Conservation (phyloP, 2,888 invertebrate species). For the Ectemnius continuus region DNA sequence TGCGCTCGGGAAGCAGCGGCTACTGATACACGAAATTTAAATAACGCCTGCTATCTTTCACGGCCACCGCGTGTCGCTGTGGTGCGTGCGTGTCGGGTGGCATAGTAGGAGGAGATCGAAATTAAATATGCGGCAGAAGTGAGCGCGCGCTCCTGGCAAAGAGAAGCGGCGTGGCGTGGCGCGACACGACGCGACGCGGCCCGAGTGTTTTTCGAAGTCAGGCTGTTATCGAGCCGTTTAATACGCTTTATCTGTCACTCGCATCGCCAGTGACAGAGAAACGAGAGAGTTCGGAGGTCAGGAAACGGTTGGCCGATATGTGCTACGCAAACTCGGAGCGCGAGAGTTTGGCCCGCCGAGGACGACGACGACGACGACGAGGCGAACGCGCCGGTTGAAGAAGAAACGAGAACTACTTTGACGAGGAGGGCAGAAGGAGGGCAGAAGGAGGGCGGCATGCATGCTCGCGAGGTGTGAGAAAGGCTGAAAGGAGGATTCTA, state of each 20-base stretch:
- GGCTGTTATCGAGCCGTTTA: conserved; percentile 41
- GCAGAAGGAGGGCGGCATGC: conserved; percentile 23
- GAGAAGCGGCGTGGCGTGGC: background rate
- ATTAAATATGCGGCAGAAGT: conserved; percentile 23
- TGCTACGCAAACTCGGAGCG: conserved; percentile 42
- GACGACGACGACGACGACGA: conserved; percentile 20
- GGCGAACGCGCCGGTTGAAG: conserved; percentile 19
- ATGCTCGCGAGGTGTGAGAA: conserved; percentile 21
- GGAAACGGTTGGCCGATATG: conserved; percentile 49
- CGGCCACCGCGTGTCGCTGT: too few relatives aligned
- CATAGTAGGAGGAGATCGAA: background rate
- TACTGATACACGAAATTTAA: too few relatives aligned
- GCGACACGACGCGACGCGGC: conserved; percentile 8
- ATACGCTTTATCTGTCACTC: conserved; percentile 45
- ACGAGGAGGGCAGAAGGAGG: conserved; percentile 14
- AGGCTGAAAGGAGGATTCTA: conserved; percentile 23
- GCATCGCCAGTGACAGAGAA: conserved; percentile 41
- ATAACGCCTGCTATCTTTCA: too few relatives aligned
- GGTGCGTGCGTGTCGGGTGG: too few relatives aligned
- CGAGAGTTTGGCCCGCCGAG: conserved; percentile 40
- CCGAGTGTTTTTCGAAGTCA: conserved; percentile 45
- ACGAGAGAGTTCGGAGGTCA: conserved; percentile 49
- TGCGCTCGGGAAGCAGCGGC: too few relatives aligned
- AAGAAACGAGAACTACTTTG: conserved; percentile 15
- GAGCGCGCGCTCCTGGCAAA: conserved; percentile 8